A percentile compares a stretch with the other conserved stretches of the same genome.
These are phyloP conservation scores for Eupithecia pulchellata DNA, from an alignment of 2,888 invertebrate genomes.

Conservation along the genomic window DNA sequence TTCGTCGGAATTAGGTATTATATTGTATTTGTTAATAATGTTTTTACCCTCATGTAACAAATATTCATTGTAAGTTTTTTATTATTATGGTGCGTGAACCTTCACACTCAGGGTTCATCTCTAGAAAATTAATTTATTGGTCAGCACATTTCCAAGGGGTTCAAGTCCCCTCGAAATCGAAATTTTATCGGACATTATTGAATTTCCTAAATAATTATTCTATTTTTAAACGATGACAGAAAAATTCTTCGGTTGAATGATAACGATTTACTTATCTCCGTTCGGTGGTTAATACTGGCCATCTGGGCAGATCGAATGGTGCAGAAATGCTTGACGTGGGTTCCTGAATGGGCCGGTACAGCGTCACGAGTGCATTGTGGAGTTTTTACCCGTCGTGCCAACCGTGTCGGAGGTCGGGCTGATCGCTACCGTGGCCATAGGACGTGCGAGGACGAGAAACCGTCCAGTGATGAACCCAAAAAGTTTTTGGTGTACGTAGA, in stretches of 20 bases:
- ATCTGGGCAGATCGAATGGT: conserved; percentile 47
- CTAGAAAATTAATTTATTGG: too few relatives aligned
- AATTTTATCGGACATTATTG: too few relatives aligned
- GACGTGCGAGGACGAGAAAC: conserved; percentile 10
- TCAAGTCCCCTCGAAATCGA: too few relatives aligned
- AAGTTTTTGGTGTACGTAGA: neutral
- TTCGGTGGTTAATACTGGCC: conserved; percentile 16
- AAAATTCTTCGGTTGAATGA: neutral
- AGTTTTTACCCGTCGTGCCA: conserved; percentile 71
- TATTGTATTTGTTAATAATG: too few relatives aligned
- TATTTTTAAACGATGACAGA: neutral
- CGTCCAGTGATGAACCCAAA: neutral
- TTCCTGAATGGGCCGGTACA: conserved; percentile 65
- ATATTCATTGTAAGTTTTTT: too few relatives aligned
- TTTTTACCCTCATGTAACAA: too few relatives aligned
- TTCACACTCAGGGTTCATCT: too few relatives aligned
- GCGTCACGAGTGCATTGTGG: conserved; percentile 73
- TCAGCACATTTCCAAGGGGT: too few relatives aligned
- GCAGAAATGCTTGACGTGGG: conserved; percentile 75
- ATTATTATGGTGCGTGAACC: too few relatives aligned
- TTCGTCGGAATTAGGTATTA: too few relatives aligned
- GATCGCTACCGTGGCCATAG: conserved; percentile 57
- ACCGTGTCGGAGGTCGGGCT: conserved; percentile 79
- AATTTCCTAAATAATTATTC: too few relatives aligned
- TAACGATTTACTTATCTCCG: neutral